Conservation (phyloP, 2,888 invertebrate genomes). For the Ennomos quercinarius region DNA sequence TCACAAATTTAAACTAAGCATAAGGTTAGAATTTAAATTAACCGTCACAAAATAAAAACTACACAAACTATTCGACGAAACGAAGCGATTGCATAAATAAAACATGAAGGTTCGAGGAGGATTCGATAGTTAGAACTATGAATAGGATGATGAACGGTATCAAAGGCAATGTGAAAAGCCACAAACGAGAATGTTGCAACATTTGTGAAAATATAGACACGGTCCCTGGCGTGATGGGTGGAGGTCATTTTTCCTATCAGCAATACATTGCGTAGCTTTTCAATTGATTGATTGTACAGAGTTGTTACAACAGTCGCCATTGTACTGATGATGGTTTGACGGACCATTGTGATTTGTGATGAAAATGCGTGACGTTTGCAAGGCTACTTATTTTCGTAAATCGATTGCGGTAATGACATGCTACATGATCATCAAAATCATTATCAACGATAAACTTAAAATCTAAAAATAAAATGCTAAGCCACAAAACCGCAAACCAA, state of each 20-base stretch:
- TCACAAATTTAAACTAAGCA: conserved; percentile 27
- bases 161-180: conserved; percentile 35
- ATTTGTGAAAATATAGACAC: conserved; percentile 41
- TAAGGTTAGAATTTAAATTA: conserved; percentile 34
- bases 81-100: conserved; percentile 29
- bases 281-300: conserved; percentile 50
- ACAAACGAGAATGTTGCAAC: conserved; percentile 35
- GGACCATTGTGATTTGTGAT: conserved; percentile 35
- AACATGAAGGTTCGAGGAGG: conserved; percentile 25
- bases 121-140: conserved; percentile 19
- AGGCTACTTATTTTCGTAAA: conserved; percentile 35
- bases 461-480: conserved; percentile 19
- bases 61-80: conserved; percentile 28
- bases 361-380: conserved; percentile 41
- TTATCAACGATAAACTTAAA: too few species aligned
- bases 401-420: conserved; percentile 23
- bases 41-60: conserved; percentile 31
- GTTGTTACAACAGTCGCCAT: conserved; percentile 43
- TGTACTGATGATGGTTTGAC: conserved; percentile 37
- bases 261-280: conserved; percentile 33
- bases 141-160: conserved; percentile 34
- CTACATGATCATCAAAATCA: conserved; percentile 12
- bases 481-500: conserved; percentile 30
- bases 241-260: conserved; percentile 46
- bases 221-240: conserved; percentile 35